phyloP scores from a whole-genome alignment of 2,797 vertebrate species.

The Decapterus maruadsi region DNA sequence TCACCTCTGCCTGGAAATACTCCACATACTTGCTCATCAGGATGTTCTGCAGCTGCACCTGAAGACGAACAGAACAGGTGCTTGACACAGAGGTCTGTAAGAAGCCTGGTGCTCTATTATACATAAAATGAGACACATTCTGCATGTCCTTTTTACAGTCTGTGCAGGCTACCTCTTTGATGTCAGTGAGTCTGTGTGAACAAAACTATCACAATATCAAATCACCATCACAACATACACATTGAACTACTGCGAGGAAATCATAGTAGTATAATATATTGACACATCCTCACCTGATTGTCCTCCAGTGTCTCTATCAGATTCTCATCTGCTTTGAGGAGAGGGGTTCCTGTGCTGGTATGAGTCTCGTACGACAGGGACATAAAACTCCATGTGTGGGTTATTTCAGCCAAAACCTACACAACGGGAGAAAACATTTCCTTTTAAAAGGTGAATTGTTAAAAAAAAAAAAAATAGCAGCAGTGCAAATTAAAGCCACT shows the following conservation, averaged over 20 bases:
- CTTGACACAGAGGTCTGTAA: not conserved
- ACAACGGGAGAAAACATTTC: not conserved
- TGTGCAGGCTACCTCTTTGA: not conserved
- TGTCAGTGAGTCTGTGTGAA: too few relatives aligned
- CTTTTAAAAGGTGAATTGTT: not conserved
- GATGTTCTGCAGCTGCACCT: slow-evolving; percentile 90
- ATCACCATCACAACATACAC: not conserved
- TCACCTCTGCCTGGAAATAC: slow-evolving; percentile 89
- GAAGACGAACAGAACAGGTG: not conserved
- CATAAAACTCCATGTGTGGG: slow-evolving; percentile 84
- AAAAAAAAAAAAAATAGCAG: not conserved
- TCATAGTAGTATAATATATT: not conserved
- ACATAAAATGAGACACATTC: not conserved
- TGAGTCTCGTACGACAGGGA: slow-evolving; percentile 84
- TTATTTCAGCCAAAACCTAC: slow-evolving; percentile 86
- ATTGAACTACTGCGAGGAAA: not conserved
- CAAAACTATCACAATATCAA: not conserved
- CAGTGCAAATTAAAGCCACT: not conserved
- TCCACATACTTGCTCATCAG: slow-evolving; percentile 91
- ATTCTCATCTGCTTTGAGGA: slow-evolving; percentile 88
- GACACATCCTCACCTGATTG: slow-evolving; percentile 78
- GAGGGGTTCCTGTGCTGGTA: slow-evolving; percentile 75
- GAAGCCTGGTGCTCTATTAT: not conserved
- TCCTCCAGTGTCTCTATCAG: slow-evolving; percentile 89
- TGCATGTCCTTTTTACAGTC: not conserved